Evolutionary conservation across 2,797 vertebrate genomes (phyloP).

Genomic region (Centropyge bicolor): DNA sequence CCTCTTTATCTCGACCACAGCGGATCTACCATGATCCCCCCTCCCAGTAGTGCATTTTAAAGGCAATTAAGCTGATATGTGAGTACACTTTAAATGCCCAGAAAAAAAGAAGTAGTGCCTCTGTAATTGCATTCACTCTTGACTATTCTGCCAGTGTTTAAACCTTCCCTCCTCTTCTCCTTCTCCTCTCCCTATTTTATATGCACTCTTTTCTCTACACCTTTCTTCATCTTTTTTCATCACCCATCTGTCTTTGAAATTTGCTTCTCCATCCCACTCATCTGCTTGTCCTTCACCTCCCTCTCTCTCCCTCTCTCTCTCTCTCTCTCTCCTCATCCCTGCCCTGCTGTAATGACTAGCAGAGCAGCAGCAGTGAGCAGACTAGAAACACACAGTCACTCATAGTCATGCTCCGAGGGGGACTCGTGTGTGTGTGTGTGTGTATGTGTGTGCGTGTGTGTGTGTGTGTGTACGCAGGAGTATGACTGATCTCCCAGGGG

Average conservation of each 20-base stretch:
- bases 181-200: conserved; percentile 23
- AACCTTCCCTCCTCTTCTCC: conserved; percentile 25
- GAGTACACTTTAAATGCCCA: conserved; percentile 47
- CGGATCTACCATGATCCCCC: conserved; percentile 45
- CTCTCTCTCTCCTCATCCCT: conserved; percentile 19
- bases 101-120: conserved; percentile 26
- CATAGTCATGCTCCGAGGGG: conserved; percentile 42
- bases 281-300: conserved; percentile 70
- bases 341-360: conserved; percentile 42
- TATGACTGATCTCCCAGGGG: conserved; percentile 76
- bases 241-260: conserved; percentile 66
- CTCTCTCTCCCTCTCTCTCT: conserved; percentile 18
- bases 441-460: conserved; percentile 44
- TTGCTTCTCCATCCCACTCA: conserved; percentile 57
- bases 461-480: conserved; percentile 17
- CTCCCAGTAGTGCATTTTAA: conserved; percentile 62
- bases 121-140: conserved; percentile 55
- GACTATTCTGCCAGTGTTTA: conserved; percentile 34
- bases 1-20: conserved; percentile 52
- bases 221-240: conserved; percentile 59
- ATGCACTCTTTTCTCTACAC: conserved; percentile 35
- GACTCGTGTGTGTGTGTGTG: conserved; percentile 12
- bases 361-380: conserved; percentile 43
- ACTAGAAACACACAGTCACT: conserved; percentile 63
- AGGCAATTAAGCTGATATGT: conserved; percentile 70